A percentile compares a stretch with the other conserved stretches of the same genome.
Conservation (phyloP, 2,113 vertebrate genomes). For the Triplophysa dalaica region DNA sequence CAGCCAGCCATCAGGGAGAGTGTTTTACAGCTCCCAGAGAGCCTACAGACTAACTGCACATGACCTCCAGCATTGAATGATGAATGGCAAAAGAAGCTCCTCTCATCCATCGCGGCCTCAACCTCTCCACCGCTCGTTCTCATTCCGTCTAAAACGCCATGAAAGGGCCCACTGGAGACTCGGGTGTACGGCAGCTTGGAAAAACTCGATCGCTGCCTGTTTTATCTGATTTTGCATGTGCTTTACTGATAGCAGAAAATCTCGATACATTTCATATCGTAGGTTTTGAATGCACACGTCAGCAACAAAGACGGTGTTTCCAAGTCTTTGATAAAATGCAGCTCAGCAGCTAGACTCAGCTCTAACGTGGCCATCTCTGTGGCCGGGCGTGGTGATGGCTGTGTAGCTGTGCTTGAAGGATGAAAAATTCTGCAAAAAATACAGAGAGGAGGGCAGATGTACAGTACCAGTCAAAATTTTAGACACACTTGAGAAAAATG, state of each 20-base stretch:
- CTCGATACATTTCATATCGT: conserved; percentile 49
- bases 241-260: conserved; percentile 46
- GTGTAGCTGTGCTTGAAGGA: conserved; percentile 22
- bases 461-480: too few relatives aligned
- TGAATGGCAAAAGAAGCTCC: conserved; percentile 72
- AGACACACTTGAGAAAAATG: too few relatives aligned
- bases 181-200: conserved; percentile 54
- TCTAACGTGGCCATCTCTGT: conserved; percentile 46
- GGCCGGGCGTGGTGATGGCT: conserved; percentile 17
- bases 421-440: conserved; percentile 20
- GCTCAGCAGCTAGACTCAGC: conserved; percentile 26
- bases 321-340: conserved; percentile 45
- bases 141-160: conserved; percentile 62
- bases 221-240: conserved; percentile 55
- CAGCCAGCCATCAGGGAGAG: conserved; percentile 66
- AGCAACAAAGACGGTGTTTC: conserved; percentile 46
- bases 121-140: conserved; percentile 58
- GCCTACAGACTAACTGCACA: conserved; percentile 76
- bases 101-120: conserved; percentile 71
- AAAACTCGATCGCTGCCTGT: conserved; percentile 53
- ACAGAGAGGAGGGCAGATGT: conserved; percentile 44
- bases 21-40: conserved; percentile 74
- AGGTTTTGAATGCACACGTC: conserved; percentile 50
- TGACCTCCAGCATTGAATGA: conserved; percentile 75
- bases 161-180: conserved; percentile 52